These are phyloP conservation scores for Myotis brandtii DNA, from an alignment of 2,113 vertebrate species.

Conservation along the genomic window DNA sequence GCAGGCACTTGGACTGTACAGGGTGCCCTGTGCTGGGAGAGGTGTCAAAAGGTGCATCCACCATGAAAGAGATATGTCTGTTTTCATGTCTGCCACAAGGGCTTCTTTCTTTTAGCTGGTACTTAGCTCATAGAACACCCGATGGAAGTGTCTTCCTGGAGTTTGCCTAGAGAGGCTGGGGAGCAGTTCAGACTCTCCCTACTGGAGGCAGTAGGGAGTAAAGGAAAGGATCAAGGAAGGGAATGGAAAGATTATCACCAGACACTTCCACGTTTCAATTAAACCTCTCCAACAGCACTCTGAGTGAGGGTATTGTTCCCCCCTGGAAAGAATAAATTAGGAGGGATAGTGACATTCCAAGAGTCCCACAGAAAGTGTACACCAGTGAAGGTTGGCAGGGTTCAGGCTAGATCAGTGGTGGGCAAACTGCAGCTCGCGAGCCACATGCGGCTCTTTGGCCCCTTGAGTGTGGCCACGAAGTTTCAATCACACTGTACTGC, in stretches of 20 bases:
- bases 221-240: background rate
- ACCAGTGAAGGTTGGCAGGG: background rate
- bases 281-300: no score
- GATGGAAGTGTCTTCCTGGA: background rate
- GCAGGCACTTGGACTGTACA: no score
- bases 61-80: background rate
- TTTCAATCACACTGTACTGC: no score
- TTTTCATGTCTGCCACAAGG: rapidly evolving
- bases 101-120: background rate
- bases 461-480: no score
- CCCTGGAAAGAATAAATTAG: background rate
- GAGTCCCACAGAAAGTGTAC: background rate
- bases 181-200: background rate
- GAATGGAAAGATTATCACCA: background rate
- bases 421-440: no score
- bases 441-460: no score
- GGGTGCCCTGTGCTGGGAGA: background rate
- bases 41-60: rapidly evolving
- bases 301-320: background rate
- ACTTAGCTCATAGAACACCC: rapidly evolving
- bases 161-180: rapidly evolving
- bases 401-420: background rate
- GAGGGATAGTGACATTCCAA: background rate
- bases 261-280: background rate
- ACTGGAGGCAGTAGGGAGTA: background rate